Conservation (phyloP, 2,888 invertebrate genomes). For the Clunio marinus region DNA sequence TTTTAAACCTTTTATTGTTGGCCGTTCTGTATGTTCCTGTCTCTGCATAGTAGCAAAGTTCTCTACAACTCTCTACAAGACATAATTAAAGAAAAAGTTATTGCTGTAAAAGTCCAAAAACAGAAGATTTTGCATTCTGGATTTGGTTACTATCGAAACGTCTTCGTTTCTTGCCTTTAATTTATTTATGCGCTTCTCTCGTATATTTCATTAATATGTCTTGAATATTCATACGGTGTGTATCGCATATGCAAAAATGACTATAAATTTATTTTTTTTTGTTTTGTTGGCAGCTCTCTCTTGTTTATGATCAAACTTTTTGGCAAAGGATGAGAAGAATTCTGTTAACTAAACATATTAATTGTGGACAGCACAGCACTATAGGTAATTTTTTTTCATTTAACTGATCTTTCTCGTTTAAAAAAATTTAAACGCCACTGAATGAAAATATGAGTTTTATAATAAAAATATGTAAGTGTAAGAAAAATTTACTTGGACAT, state of each 20-base stretch:
- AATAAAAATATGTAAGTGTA: too few species aligned
- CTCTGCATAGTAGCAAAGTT: slow-evolving; percentile 27
- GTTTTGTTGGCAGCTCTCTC: slow-evolving; percentile 34
- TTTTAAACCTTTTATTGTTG: slow-evolving; percentile 35
- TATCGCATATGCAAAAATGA: slow-evolving; percentile 24
- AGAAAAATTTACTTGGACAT: too few species aligned
- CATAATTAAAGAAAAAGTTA: slow-evolving; percentile 17
- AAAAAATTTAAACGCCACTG: slow-evolving; percentile 16
- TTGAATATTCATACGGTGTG: slow-evolving; percentile 36
- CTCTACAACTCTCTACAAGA: slow-evolving; percentile 27
- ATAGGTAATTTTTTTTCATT: not conserved
- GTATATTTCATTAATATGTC: slow-evolving; percentile 38
- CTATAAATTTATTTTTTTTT: slow-evolving; percentile 29
- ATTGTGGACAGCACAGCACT: slow-evolving; percentile 16
- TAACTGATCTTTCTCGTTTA: not conserved
- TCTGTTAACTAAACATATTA: slow-evolving; percentile 32
- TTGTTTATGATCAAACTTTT: slow-evolving; percentile 38
- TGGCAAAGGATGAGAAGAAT: not conserved
- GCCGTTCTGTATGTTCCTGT: slow-evolving; percentile 34
- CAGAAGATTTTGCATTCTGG: slow-evolving; percentile 15
- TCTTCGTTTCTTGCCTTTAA: slow-evolving; percentile 25
- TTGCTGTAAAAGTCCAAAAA: not conserved
- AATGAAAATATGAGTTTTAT: too few species aligned
- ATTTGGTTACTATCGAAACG: slow-evolving; percentile 27
- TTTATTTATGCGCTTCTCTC: slow-evolving; percentile 38